Conservation (phyloP, 2,888 invertebrate genomes). For the Gastracanthus pulcherrimus region DNA sequence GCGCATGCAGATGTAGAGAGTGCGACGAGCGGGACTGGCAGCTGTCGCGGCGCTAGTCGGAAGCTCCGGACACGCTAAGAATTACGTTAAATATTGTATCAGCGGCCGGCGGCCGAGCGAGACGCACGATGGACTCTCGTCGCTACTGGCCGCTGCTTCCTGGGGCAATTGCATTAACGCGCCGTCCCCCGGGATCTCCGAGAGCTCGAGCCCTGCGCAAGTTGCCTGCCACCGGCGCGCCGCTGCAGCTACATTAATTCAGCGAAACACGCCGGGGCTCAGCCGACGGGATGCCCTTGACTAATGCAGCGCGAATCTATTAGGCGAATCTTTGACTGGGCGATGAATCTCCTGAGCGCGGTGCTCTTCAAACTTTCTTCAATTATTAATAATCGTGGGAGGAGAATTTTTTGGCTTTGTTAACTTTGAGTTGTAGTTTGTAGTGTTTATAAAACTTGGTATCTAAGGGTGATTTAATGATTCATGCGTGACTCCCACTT, state of each 20-base stretch:
- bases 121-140: slow-evolving; percentile 55
- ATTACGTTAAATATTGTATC: slow-evolving; percentile 72
- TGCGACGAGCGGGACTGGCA: neutral
- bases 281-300: neutral
- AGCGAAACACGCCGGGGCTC: slow-evolving; percentile 18
- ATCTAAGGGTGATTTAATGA: no score
- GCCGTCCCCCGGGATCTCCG: slow-evolving; percentile 51
- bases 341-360: neutral
- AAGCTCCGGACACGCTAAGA: slow-evolving; percentile 63
- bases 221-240: neutral
- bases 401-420: no score
- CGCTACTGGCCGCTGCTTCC: slow-evolving; percentile 52
- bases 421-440: no score
- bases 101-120: slow-evolving; percentile 53
- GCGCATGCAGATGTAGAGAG: neutral
- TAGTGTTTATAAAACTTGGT: no score
- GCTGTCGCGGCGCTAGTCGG: neutral
- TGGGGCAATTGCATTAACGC: slow-evolving; percentile 66
- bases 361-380: neutral
- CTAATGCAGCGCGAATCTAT: slow-evolving; percentile 35
- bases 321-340: slow-evolving; percentile 29
- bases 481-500: no score
- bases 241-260: slow-evolving; percentile 40
- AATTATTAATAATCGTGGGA: no score
- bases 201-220: slow-evolving; percentile 5